Evolutionary conservation across 1,140 invertebrate species (phyloP), one percentile per base, ranked within the genome.

Genomic region (Epicauta chinensis): DNA sequence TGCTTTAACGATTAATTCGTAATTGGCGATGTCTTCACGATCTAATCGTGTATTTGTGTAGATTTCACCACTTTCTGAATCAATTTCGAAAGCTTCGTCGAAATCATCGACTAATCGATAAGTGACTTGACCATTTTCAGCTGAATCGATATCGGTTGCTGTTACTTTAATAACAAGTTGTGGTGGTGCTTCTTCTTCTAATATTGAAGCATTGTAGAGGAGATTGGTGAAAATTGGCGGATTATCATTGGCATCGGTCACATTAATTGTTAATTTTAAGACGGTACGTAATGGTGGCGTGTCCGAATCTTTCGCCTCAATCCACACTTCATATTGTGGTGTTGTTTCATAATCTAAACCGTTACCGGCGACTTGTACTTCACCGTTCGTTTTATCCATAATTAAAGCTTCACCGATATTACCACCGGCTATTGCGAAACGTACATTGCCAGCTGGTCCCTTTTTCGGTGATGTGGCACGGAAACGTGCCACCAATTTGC

Each of bases 211-310:
- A 61, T 91, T 90, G 67, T 96, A 97, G 7, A 93, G 73, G 0
- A 77, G 67, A 30, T 79, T 80, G 59, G 87, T 83, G 68, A 96
- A 91, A 0, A 87, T 71, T 1, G 93, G 94, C 0, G 83, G 69
- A 73, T 96, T 95, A 64, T 97, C 93, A 70, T 98, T 97, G 4
- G 83, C 81, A 69, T 97, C 93, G 0, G 87, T 88, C 0, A 97
- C 87, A 66, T 91, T 90, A 14, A 97, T 83, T 35, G 84, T 75
- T 3, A 97, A 67, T 60, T 86, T 78, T 51, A 84, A 75, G 10
- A 88, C 86, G 41, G 82, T 89, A 48, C 86, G 76, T 12, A 94
- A 68, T 1, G 86, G 80, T 3, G 90, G 90, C 38, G 78, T 80
- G 65, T 91, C 89, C 0, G 85, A 84, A 71, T 96, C 91, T 43